A percentile compares a stretch with the other conserved stretches of the same genome.
These are phyloP conservation scores for Sarcophaga bullata DNA, from an alignment of 1,140 invertebrate genomes.

Conservation along the genomic window DNA sequence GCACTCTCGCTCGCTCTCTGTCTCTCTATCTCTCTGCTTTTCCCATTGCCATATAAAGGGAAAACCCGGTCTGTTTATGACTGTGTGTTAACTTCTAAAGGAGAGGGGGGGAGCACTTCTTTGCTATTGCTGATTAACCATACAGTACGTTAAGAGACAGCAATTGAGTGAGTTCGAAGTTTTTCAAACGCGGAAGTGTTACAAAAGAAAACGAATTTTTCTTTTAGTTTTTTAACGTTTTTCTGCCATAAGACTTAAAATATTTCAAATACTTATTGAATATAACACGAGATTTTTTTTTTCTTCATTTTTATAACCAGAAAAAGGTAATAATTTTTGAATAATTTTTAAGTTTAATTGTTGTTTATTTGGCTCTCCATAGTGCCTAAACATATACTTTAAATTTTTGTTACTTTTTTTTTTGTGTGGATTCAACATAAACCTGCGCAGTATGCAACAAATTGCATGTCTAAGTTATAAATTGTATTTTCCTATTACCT, in stretches of 20 bases:
- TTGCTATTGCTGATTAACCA: conserved; percentile 21
- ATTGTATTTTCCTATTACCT: not conserved
- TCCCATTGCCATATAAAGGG: not conserved
- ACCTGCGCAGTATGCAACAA: conserved; percentile 45
- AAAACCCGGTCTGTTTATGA: conserved; percentile 6
- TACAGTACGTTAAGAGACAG: conserved; percentile 30
- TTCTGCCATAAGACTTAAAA: no score
- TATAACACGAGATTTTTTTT: no score
- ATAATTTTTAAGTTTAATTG: not conserved
- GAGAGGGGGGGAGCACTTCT: not conserved
- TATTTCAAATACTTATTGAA: no score
- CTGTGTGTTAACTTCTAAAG: conserved; percentile 32
- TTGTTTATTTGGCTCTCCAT: not conserved
- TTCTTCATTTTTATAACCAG: not conserved
- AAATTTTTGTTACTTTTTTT: not conserved
- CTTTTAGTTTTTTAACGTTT: no score
- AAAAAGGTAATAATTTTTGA: conserved; percentile 16
- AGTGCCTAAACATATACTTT: not conserved
- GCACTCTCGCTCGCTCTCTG: not conserved
- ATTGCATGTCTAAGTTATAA: conserved; percentile 32
- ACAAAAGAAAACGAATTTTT: no score
- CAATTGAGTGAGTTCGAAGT: conserved; percentile 8
- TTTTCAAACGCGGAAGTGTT: conserved; percentile 32
- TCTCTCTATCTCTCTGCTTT: not conserved
- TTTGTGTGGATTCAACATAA: conserved; percentile 27